These are phyloP conservation scores for Mastigias papua DNA, from an alignment of 30 jellyfish, hydroid and myxozoan species.

Conservation along the genomic window DNA sequence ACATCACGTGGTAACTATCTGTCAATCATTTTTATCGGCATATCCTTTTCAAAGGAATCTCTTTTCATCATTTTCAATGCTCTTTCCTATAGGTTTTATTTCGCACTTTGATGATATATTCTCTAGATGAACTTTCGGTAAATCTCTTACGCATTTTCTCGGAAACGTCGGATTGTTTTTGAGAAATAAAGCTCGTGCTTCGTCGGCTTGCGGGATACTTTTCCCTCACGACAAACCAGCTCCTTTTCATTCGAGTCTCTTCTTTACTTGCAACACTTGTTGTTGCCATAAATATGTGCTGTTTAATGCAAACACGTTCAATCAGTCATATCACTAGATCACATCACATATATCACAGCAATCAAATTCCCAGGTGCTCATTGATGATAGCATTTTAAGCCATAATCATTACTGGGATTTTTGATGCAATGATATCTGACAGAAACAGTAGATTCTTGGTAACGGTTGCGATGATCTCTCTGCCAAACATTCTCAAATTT, in stretches of 20 bases:
- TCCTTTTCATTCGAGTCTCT: not conserved
- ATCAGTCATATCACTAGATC: not conserved
- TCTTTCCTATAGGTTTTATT: not conserved
- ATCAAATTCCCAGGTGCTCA: no score
- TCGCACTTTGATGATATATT: constrained; percentile 1
- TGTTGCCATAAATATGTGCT: no score
- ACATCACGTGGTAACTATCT: constrained; percentile 10
- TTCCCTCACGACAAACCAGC: not conserved
- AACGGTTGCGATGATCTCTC: constrained; percentile 42
- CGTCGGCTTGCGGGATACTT: not conserved
- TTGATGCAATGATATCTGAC: not conserved
- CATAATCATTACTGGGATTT: not conserved
- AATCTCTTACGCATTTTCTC: not conserved
- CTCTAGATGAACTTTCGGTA: constrained; percentile 8
- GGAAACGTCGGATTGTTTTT: constrained; percentile 14
- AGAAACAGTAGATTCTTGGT: constrained; percentile 9
- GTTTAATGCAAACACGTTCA: not conserved
- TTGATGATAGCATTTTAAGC: no score
- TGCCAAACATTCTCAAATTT: constrained; percentile 39
- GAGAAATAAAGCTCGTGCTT: not conserved
- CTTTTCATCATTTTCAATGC: not conserved
- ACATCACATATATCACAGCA: not conserved
- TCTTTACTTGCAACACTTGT: not conserved
- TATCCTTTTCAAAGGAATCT: not conserved
- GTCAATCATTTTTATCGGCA: constrained; percentile 1